Evolutionary conservation across 2,797 vertebrate species (phyloP).

Genomic region (Aphelocoma californica): DNA sequence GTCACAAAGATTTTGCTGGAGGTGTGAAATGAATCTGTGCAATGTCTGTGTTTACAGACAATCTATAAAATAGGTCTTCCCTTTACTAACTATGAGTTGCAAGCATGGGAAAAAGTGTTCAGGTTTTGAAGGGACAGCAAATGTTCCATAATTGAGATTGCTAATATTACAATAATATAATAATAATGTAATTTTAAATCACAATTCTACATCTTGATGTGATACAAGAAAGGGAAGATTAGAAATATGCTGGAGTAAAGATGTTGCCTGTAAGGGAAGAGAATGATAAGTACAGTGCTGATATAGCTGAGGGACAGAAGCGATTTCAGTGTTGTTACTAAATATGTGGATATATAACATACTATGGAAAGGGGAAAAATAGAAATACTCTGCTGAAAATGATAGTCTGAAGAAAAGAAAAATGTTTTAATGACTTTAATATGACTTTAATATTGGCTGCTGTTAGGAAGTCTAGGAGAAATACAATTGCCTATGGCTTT

Average conservation of each 20-base stretch:
- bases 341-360: not conserved
- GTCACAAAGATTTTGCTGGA: not conserved
- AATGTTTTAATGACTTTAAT: not conserved
- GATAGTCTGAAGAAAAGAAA: not conserved
- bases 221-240: not conserved
- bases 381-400: not conserved
- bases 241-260: not conserved
- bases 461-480: not conserved
- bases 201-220: not conserved
- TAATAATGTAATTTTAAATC: not conserved
- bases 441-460: not conserved
- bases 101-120: not conserved
- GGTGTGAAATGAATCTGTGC: slow-evolving; percentile 17
- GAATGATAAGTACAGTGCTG: not conserved
- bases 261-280: not conserved
- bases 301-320: not conserved
- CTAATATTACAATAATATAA: not conserved
- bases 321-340: not conserved
- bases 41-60: not conserved
- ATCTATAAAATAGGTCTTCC: not conserved
- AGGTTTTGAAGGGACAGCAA: not conserved
- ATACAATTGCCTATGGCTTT: not conserved
- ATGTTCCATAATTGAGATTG: not conserved
- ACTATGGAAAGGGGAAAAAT: not conserved
- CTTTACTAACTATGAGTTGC: not conserved